Percentiles rank a stretch among this genome's conserved stretches.
Conservation (phyloP, 2,797 vertebrate species). For the Hozukius guyotensis region DNA sequence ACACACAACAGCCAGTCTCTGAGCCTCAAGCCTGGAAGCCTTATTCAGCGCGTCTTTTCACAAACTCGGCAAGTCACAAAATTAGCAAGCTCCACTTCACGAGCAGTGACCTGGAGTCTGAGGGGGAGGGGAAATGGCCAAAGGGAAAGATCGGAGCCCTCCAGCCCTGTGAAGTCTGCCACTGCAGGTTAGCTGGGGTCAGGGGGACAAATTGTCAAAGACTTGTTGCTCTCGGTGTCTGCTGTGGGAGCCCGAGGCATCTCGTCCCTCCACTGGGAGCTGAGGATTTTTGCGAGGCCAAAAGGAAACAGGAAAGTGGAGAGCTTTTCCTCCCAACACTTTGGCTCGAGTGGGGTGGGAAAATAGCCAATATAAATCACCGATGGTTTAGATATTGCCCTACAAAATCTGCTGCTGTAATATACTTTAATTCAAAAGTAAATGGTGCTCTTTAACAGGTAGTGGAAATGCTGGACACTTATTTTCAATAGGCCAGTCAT, state of each 20-base stretch:
- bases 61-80: constrained; percentile 11
- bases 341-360: neutral
- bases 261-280: neutral
- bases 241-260: constrained; percentile 12
- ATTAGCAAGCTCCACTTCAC: constrained; percentile 9
- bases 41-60: neutral
- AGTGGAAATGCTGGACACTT: neutral
- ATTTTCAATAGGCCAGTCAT: neutral
- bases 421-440: neutral
- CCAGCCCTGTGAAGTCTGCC: constrained; percentile 43
- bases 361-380: neutral
- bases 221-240: constrained; percentile 29
- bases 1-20: neutral
- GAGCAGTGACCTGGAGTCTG: constrained; percentile 26
- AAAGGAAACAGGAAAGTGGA: neutral
- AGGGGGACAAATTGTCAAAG: constrained; percentile 46
- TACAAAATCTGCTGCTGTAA: neutral
- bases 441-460: neutral
- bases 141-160: constrained; percentile 30
- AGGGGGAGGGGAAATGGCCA: constrained; percentile 14
- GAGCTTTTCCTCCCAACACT: neutral
- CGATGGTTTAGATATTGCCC: neutral
- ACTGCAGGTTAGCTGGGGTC: constrained; percentile 51
- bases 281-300: neutral
- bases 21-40: constrained; percentile 1